These are phyloP conservation scores for Camponotus pennsylvanicus DNA, from an alignment of 1,140 invertebrate genomes.

Conservation along the genomic window DNA sequence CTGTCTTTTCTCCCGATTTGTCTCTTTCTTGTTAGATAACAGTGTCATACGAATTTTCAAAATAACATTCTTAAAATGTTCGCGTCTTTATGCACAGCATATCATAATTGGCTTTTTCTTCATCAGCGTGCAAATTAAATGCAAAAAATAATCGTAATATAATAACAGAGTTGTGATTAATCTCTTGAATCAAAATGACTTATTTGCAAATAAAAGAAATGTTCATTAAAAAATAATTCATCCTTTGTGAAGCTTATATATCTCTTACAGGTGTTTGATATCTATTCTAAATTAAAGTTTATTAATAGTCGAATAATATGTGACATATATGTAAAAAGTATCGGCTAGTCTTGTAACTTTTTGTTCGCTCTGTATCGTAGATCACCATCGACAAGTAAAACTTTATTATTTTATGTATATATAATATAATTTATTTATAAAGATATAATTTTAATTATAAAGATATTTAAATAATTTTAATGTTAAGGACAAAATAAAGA, in stretches of 20 bases:
- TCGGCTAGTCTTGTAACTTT: no score
- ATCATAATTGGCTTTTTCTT: conserved; percentile 33
- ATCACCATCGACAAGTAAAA: no score
- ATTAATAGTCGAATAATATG: not conserved
- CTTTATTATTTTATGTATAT: no score
- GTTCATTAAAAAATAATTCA: not conserved
- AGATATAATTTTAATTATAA: no score
- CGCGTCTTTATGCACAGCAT: not conserved
- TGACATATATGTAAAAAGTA: not conserved
- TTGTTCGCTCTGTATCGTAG: no score
- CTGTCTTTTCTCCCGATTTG: not conserved
- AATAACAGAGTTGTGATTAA: not conserved
- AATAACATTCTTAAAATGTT: conserved; percentile 21
- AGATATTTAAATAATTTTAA: no score
- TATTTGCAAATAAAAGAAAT: not conserved
- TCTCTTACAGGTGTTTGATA: not conserved
- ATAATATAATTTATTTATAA: no score
- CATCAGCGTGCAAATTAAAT: not conserved
- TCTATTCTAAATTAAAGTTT: not conserved
- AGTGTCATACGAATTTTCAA: not conserved
- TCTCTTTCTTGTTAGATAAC: conserved; percentile 32
- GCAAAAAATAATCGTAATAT: conserved; percentile 8
- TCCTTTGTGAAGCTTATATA: not conserved
- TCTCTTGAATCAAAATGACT: not conserved
- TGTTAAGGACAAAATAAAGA: not conserved